A percentile compares a stretch with the other conserved stretches of the same genome.
phyloP scores from a whole-genome alignment of 2,797 vertebrate species.

The Margarornis squamiger region DNA sequence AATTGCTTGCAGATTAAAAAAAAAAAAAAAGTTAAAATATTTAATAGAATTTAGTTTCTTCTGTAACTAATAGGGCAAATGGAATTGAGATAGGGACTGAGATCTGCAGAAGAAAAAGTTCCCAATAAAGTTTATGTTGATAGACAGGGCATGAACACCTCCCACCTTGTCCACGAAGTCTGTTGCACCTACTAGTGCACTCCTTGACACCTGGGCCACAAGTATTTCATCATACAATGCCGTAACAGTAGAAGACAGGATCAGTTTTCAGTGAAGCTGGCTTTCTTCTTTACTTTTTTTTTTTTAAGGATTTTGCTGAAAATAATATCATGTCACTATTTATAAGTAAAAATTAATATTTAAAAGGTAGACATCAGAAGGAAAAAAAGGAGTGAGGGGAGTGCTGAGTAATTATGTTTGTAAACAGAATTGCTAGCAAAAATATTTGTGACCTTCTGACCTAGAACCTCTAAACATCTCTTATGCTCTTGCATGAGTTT shows the following conservation, averaged over 20 bases:
- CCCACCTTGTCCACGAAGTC: rapidly evolving
- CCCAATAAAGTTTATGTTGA: background rate
- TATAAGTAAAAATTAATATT: background rate
- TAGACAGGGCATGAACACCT: background rate
- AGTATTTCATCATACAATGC: background rate
- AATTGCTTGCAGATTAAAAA: background rate
- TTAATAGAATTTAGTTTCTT: background rate
- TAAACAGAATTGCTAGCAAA: background rate
- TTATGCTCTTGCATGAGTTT: background rate
- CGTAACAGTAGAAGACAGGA: background rate
- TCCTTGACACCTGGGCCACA: background rate
- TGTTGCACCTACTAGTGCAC: background rate
- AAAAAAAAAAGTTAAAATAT: background rate
- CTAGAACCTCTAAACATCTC: background rate
- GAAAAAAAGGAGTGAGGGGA: background rate
- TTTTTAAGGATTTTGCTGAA: background rate
- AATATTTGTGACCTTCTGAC: background rate
- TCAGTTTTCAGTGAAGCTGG: background rate
- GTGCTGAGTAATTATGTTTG: background rate
- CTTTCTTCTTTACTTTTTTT: background rate
- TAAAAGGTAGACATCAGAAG: background rate
- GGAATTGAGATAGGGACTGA: background rate
- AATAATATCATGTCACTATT: background rate
- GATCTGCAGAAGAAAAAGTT: background rate
- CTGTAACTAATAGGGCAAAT: background rate